Conservation (phyloP, 2,797 vertebrate genomes). For the Manis pentadactyla region DNA sequence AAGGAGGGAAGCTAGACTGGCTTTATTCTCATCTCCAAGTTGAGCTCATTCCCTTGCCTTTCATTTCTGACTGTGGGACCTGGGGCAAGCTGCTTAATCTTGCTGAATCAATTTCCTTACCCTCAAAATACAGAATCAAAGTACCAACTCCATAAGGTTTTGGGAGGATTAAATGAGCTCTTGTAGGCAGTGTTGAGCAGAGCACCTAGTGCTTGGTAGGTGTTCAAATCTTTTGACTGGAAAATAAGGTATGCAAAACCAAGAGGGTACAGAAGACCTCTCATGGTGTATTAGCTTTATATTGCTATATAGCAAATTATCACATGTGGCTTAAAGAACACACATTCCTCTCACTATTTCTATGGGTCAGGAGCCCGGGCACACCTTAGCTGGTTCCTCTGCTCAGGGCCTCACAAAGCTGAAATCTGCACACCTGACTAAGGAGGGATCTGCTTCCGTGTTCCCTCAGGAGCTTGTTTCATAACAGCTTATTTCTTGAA, state of each 20-base stretch:
- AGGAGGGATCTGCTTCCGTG: not conserved
- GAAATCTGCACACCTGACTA: not conserved
- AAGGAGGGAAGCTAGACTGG: not conserved
- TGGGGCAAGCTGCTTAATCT: not conserved
- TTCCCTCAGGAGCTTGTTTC: not conserved
- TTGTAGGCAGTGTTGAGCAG: not conserved
- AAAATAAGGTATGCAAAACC: not conserved
- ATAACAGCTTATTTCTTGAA: not conserved
- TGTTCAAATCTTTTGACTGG: not conserved
- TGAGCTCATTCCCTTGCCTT: not conserved
- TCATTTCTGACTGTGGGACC: not conserved
- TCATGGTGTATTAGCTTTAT: not conserved
- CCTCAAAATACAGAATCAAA: not conserved
- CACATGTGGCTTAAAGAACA: not conserved
- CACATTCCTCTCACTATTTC: not conserved
- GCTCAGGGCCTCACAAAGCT: not conserved
- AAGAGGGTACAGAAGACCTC: not conserved
- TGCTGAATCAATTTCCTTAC: not conserved
- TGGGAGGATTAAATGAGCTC: not conserved
- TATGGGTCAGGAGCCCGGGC: not conserved
- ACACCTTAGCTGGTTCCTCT: not conserved
- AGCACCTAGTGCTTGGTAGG: not conserved
- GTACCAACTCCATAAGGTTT: not conserved
- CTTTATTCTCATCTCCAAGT: not conserved
- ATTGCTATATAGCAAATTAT: not conserved